These are phyloP conservation scores for Bucco capensis DNA, from an alignment of 2,113 vertebrate species.

Conservation along the genomic window DNA sequence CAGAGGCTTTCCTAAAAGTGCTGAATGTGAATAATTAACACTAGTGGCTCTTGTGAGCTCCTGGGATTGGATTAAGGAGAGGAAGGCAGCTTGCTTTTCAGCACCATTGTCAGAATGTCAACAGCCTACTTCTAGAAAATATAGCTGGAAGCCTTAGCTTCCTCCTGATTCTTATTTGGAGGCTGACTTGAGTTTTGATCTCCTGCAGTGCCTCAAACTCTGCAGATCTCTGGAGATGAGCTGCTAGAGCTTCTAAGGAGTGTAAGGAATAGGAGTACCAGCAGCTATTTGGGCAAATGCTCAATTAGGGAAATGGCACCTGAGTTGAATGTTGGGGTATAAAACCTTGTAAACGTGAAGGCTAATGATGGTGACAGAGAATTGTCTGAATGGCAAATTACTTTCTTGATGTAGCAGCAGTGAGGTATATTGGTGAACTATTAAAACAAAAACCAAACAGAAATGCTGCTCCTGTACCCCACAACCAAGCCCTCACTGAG, in stretches of 20 bases:
- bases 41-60: neutral
- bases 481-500: neutral
- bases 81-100: neutral
- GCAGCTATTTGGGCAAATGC: neutral
- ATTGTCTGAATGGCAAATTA: neutral
- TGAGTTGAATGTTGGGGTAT: accelerated
- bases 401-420: neutral
- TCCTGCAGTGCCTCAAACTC: neutral
- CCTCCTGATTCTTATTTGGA: neutral
- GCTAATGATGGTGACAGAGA: neutral
- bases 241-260: neutral
- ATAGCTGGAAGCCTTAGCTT: neutral
- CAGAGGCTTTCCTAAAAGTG: neutral
- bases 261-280: neutral
- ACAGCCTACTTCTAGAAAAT: neutral
- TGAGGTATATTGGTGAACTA: neutral
- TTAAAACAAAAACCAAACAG: neutral
- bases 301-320: too few species aligned
- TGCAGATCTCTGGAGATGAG: neutral
- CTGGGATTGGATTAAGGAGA: neutral
- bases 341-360: neutral
- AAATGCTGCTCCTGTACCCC: neutral
- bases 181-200: neutral
- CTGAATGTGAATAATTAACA: neutral
- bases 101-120: neutral